These are phyloP conservation scores for Macrophya alboannulata DNA, from an alignment of 2,888 invertebrate genomes.

Conservation along the genomic window DNA sequence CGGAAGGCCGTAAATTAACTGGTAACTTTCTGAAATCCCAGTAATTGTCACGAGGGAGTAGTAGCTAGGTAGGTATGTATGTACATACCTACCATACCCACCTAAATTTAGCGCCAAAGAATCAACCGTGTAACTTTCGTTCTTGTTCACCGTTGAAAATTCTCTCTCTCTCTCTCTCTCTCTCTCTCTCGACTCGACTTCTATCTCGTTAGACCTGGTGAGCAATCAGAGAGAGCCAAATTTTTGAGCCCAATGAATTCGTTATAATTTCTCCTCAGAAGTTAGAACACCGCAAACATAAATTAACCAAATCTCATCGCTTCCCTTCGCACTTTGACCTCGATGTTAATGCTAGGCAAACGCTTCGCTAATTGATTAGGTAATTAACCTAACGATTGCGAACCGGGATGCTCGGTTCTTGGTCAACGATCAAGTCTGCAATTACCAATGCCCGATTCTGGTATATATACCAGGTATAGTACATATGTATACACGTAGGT, in stretches of 20 bases:
- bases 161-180: too few relatives aligned
- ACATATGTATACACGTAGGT: background rate
- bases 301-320: slow-evolving; percentile 19
- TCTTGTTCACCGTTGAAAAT: slow-evolving; percentile 27
- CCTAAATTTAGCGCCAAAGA: background rate
- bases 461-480: background rate
- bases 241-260: slow-evolving; percentile 1
- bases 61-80: background rate
- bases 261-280: background rate
- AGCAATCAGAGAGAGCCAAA: slow-evolving; percentile 2
- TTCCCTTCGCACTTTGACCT: slow-evolving; percentile 23
- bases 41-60: slow-evolving; percentile 32
- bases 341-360: background rate
- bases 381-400: slow-evolving; percentile 13
- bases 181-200: background rate
- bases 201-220: background rate
- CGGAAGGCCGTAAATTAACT: slow-evolving; percentile 46
- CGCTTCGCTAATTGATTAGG: slow-evolving; percentile 25
- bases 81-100: background rate
- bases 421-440: slow-evolving; percentile 19
- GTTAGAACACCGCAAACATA: background rate
- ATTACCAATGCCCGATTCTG: slow-evolving; percentile 15
- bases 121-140: slow-evolving; percentile 18
- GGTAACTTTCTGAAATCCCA: slow-evolving; percentile 52
- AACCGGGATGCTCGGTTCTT: background rate